These are phyloP conservation scores for Mustelus asterias DNA, from an alignment of 2,113 vertebrate species.

Conservation along the genomic window DNA sequence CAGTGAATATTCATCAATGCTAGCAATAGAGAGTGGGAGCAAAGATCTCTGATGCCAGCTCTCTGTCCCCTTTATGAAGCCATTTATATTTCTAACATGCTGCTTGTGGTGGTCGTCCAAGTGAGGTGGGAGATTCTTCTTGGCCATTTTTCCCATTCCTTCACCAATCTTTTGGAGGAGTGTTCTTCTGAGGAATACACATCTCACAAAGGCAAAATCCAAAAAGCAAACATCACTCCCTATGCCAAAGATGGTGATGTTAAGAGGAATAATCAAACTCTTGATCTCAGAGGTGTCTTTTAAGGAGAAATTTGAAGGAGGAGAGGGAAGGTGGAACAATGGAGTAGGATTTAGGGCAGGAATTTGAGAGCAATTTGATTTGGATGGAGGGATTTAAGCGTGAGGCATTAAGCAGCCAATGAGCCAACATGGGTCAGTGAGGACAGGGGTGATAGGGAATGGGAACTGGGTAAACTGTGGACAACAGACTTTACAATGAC, in stretches of 20 bases:
- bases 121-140: too few species aligned
- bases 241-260: neutral
- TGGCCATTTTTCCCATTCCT: neutral
- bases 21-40: too few species aligned
- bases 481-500: neutral
- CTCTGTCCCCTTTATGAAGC: too few species aligned
- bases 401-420: neutral
- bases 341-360: neutral
- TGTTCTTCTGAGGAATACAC: neutral
- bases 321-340: rapidly evolving
- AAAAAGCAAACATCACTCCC: neutral
- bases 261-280: neutral
- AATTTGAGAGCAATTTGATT: neutral
- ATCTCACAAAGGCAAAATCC: neutral
- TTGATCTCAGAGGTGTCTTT: neutral
- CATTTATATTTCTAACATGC: too few species aligned
- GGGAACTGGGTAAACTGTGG: neutral
- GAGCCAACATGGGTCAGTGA: neutral
- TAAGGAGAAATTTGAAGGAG: neutral
- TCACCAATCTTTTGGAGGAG: neutral
- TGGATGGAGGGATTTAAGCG: neutral
- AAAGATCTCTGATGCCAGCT: too few species aligned
- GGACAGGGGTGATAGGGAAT: neutral
- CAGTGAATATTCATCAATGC: too few species aligned
- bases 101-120: too few species aligned